Percentiles rank a stretch among this genome's conserved stretches.
phyloP scores from a whole-genome alignment of 2,113 vertebrate genomes.

The Tachycineta bicolor region DNA sequence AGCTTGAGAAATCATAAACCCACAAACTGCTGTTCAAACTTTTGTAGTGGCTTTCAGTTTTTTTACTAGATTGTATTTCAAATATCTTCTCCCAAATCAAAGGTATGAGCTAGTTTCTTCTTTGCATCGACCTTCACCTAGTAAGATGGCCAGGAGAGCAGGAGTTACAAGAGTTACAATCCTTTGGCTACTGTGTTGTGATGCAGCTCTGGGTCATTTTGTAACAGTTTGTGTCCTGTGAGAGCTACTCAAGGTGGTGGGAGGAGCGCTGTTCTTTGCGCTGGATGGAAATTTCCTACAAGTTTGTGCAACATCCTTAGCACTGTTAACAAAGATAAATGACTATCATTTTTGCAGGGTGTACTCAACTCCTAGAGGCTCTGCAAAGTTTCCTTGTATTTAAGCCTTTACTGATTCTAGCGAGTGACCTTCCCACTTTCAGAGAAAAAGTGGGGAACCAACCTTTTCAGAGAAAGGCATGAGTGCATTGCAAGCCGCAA shows the following conservation, averaged over 20 bases:
- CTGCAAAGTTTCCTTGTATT: not conserved
- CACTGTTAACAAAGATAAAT: not conserved
- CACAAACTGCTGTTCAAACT: not conserved
- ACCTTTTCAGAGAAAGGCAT: not conserved
- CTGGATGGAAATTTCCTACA: constrained; percentile 2
- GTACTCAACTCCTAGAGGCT: not conserved
- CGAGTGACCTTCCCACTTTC: not conserved
- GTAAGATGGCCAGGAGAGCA: accelerated
- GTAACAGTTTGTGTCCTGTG: not conserved
- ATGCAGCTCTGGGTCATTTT: not conserved
- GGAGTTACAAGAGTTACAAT: not conserved
- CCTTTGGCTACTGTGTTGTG: accelerated
- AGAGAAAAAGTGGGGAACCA: not conserved
- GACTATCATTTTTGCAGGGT: not conserved
- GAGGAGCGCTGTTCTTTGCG: not conserved
- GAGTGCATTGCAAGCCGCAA: not conserved
- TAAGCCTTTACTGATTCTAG: not conserved
- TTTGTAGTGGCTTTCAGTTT: not conserved
- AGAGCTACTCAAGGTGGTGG: not conserved
- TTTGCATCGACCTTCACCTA: not conserved
- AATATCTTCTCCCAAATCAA: not conserved
- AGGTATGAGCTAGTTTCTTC: not conserved
- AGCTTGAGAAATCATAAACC: not conserved
- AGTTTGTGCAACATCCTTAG: constrained; percentile 15
- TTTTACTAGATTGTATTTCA: not conserved